phyloP scores from a whole-genome alignment of 2,888 invertebrate species.

The Phyllotreta cruciferae region DNA sequence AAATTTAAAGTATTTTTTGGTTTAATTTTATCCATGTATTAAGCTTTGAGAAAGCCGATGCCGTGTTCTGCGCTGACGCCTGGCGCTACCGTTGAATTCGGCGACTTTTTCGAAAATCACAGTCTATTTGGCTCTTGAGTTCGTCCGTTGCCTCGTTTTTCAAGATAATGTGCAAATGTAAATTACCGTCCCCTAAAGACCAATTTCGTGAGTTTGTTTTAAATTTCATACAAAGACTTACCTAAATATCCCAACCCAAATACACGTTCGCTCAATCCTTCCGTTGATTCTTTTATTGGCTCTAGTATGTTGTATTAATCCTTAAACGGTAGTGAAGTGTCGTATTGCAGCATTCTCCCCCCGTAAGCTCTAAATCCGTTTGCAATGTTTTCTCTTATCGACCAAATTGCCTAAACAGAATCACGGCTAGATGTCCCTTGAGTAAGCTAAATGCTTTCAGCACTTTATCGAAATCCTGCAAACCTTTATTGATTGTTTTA shows the following conservation, averaged over 20 bases:
- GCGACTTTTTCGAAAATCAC: constrained; percentile 87
- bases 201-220: neutral
- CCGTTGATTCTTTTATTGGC: constrained; percentile 69
- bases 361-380: constrained; percentile 72
- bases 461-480: constrained; percentile 79
- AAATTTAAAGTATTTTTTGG: constrained; percentile 74
- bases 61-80: constrained; percentile 97
- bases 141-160: constrained; percentile 66
- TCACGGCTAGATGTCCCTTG: constrained; percentile 80
- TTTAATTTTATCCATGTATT: constrained; percentile 82
- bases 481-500: constrained; percentile 63
- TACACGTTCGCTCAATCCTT: constrained; percentile 67
- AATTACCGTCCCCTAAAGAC: constrained; percentile 83
- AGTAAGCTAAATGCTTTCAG: constrained; percentile 78
- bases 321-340: constrained; percentile 84
- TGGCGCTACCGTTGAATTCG: constrained; percentile 82
- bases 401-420: constrained; percentile 83
- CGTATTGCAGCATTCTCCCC: constrained; percentile 92
- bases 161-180: constrained; percentile 87
- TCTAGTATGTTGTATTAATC: constrained; percentile 84
- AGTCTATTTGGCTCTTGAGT: constrained; percentile 74
- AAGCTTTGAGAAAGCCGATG: constrained; percentile 85
- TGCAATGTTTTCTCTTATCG: constrained; percentile 82
- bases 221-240: constrained; percentile 53
- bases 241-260: constrained; percentile 96